Percentiles rank a stretch among this genome's conserved stretches.
These are phyloP conservation scores for Mechanitis messenoides DNA, from an alignment of 2,888 invertebrate genomes.

Conservation along the genomic window DNA sequence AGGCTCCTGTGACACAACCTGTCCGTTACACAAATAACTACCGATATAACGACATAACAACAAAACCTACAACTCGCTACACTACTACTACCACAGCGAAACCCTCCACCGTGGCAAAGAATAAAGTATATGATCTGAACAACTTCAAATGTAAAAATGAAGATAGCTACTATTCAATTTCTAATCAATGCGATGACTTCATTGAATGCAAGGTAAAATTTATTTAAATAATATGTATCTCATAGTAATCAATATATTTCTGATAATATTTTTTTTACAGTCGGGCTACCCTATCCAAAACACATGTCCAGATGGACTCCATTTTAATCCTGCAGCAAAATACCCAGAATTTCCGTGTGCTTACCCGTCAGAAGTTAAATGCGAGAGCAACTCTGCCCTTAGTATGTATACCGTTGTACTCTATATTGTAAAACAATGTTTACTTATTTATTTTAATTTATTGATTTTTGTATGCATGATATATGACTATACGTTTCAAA, in stretches of 20 bases:
- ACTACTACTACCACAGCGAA: conserved; percentile 2
- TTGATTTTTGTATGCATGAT: not conserved
- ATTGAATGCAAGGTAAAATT: conserved; percentile 74
- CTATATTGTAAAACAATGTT: too few relatives aligned
- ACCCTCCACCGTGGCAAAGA: not conserved
- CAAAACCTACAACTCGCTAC: conserved; percentile 8
- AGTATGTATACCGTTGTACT: conserved; percentile 14
- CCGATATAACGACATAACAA: not conserved
- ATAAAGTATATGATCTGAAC: conserved; percentile 11
- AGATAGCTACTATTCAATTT: conserved; percentile 55
- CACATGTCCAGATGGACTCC: conserved; percentile 86
- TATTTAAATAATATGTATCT: not conserved
- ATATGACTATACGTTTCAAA: conserved; percentile 10
- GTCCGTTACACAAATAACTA: not conserved
- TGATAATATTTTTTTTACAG: conserved; percentile 20
- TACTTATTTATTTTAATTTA: not conserved
- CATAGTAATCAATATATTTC: not conserved
- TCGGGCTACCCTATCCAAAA: conserved; percentile 80
- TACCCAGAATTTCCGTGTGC: conserved; percentile 84
- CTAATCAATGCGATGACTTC: conserved; percentile 81
- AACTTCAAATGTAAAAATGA: conserved; percentile 40
- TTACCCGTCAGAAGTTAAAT: conserved; percentile 65
- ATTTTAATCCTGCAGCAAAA: conserved; percentile 81
- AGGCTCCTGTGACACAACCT: not conserved
- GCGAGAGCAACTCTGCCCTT: conserved; percentile 8